These are phyloP conservation scores for Peromyscus attwateri DNA, from an alignment of 2,797 vertebrate species.

Conservation along the genomic window DNA sequence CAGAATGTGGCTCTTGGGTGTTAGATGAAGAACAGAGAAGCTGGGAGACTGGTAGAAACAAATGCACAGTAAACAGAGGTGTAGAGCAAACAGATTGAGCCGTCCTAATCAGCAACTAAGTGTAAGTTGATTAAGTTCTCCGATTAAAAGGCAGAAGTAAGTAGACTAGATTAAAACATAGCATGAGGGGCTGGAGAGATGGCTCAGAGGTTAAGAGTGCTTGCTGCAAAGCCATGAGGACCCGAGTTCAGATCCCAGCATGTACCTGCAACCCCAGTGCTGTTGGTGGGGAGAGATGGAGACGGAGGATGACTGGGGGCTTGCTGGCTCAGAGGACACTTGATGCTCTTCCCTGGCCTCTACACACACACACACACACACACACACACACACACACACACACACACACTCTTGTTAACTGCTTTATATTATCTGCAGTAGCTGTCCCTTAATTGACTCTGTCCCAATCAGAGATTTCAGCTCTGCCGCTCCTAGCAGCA, in stretches of 20 bases:
- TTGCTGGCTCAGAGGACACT: background rate
- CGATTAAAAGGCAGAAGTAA: background rate
- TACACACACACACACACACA: no score
- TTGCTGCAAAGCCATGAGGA: background rate
- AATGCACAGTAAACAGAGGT: background rate
- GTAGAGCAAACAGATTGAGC: background rate
- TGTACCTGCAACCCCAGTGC: background rate
- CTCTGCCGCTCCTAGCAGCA: no score
- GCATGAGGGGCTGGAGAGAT: background rate
- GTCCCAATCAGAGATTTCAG: no score
- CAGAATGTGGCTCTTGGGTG: background rate
- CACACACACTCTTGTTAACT: no score
- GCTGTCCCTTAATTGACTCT: no score
- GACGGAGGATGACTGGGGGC: background rate
- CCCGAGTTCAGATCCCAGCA: background rate
- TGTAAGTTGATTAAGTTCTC: background rate
- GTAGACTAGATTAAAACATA: background rate
- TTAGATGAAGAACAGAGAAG: background rate
- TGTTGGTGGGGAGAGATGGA: background rate
- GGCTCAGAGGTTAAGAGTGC: background rate
- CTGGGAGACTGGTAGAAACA: background rate
- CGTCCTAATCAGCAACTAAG: background rate
- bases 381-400: no score
- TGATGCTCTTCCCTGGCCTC: background rate
- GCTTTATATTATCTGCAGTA: no score